Conservation (phyloP, 2,113 vertebrate species). For the Oxyruncus cristatus region DNA sequence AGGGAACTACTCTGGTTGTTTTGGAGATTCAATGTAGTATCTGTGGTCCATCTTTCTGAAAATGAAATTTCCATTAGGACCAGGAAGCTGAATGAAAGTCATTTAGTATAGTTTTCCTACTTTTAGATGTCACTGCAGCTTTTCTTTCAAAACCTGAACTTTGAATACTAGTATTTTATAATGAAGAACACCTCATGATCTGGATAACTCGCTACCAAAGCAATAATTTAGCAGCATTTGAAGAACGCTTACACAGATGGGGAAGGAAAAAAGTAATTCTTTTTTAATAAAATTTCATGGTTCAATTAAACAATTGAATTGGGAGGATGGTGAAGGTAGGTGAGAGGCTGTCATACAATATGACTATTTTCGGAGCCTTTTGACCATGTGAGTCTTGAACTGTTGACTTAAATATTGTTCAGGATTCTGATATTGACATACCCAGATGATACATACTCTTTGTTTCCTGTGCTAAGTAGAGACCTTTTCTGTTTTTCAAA, state of each 20-base stretch:
- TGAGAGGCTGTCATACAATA: rapidly evolving
- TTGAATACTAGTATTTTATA: neutral
- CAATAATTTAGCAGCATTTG: neutral
- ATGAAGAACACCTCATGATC: rapidly evolving
- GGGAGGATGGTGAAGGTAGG: neutral
- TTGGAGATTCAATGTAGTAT: neutral
- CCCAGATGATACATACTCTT: neutral
- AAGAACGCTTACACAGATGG: neutral
- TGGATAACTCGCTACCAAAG: neutral
- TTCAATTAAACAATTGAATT: neutral
- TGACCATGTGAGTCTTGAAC: neutral
- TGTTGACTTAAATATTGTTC: neutral
- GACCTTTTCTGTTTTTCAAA: constrained; percentile 41
- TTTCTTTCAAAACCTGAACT: neutral
- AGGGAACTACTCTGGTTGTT: neutral
- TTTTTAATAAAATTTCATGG: neutral
- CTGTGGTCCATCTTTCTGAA: neutral
- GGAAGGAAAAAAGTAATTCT: neutral
- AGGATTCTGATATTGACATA: neutral
- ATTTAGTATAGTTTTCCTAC: neutral
- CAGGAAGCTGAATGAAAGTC: neutral
- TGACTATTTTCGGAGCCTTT: neutral
- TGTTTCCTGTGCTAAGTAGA: neutral
- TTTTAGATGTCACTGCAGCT: neutral
- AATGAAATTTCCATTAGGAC: neutral